These are phyloP conservation scores for Eremophila alpestris DNA, from an alignment of 2,797 vertebrate genomes.

Conservation along the genomic window DNA sequence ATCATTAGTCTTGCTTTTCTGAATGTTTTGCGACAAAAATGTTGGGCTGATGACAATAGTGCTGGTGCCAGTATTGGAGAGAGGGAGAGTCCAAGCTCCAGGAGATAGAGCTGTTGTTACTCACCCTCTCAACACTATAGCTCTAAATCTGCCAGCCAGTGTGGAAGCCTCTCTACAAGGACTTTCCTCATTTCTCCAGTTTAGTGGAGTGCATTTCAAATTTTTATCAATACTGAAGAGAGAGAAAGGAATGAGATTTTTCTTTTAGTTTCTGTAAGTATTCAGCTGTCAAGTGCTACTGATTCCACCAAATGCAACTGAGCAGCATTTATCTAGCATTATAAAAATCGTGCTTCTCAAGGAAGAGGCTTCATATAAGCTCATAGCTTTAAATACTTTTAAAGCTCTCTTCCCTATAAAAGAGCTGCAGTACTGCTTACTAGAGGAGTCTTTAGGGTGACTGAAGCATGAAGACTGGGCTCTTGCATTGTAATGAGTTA, in stretches of 20 bases:
- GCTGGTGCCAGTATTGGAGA: background rate
- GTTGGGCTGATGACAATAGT: background rate
- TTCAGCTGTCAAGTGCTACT: conserved; percentile 50
- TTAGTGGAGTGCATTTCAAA: background rate
- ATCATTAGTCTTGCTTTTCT: background rate
- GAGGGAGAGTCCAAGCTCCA: background rate
- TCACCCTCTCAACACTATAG: background rate
- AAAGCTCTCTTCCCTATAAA: conserved; percentile 40
- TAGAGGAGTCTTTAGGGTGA: background rate
- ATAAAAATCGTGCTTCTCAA: conserved; percentile 34
- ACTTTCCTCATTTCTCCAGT: background rate
- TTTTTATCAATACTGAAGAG: background rate
- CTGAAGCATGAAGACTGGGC: background rate
- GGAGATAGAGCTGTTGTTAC: background rate
- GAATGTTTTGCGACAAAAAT: background rate
- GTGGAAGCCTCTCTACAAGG: background rate
- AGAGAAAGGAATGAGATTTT: background rate
- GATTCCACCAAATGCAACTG: conserved; percentile 40
- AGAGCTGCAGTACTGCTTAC: conserved; percentile 7
- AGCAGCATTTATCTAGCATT: conserved; percentile 52
- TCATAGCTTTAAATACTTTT: conserved; percentile 54
- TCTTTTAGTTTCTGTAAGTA: conserved; percentile 40
- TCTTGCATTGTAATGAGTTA: background rate
- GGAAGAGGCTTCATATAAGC: conserved; percentile 39
- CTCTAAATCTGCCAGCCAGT: background rate